Base-by-base conservation (phyloP, 2,888 invertebrate genomes). In the Anthophora plumipes region DNA sequence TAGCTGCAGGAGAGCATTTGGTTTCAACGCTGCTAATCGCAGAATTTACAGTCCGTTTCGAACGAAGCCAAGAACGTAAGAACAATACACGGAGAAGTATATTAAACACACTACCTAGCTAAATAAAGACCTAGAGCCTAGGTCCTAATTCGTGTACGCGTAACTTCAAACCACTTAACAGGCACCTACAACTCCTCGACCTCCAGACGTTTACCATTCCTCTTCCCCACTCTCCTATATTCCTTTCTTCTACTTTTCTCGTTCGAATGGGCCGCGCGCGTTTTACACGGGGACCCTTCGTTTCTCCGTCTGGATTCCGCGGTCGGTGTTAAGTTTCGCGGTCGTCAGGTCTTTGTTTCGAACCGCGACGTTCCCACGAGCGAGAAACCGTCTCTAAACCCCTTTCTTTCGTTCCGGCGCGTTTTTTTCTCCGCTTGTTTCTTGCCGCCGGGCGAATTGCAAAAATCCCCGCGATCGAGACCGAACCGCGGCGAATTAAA, bases 271-370 rank as follows among this genome's bases (percentile, higher is more conserved):
- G 46, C 68, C 22, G 54, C 31, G 31, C 31, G n/a, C 60, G 68
- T 57, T 84, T 78, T 71, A 60, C 70, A 68, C 71, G 46, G 39
- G 60, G n/a, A 12, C 48, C 69, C 72, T 31, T 31, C 63, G 75
- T 85, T 80, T 75, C 82, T 82, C 59, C 79, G 77, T 84, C 82
- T 73, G 79, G 74, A 85, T 79, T 79, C 80, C 80, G 76, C 73
- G 79, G 20, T 80, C 87, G 90, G 92, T 92, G 91, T 93, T 91
- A 89, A 92, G 90, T 92, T 93, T 92, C 92, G 90, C 90, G 91
- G 91, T 91, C 89, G 89, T 77, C 68, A 89, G 87, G 90, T 91
- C 91, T 92, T 92, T 92, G 92, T 92, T 91, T 90, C 89, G 86
- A 89, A 82, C 83, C 85, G 80, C 82, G 78, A 78, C 85, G 87